A percentile compares a stretch with the other conserved stretches of the same genome.
Evolutionary conservation across 2,113 vertebrate genomes (phyloP).

Genomic region (Coturnix japonica): DNA sequence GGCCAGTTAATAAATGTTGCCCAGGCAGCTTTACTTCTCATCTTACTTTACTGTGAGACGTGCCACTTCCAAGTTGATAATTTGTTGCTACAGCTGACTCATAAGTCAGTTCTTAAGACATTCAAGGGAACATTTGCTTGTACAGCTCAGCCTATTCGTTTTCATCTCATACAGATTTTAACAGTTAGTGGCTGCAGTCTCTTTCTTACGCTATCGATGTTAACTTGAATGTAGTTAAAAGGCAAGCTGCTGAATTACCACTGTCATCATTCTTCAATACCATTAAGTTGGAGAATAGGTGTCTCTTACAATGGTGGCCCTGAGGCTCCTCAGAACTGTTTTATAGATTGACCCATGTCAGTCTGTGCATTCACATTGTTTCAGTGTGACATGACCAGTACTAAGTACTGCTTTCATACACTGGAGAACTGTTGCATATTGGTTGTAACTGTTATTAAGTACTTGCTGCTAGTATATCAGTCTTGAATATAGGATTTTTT

Average conservation of each 20-base stretch:
- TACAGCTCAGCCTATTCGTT: neutral
- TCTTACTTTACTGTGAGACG: neutral
- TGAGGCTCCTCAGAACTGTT: neutral
- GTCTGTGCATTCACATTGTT: neutral
- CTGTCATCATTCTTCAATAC: neutral
- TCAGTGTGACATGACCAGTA: no score
- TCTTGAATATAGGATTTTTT: neutral
- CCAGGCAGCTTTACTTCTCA: neutral
- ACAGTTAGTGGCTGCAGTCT: neutral
- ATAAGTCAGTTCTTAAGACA: neutral
- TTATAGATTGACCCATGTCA: neutral
- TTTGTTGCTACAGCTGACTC: neutral
- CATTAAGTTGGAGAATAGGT: neutral
- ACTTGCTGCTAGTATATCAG: neutral
- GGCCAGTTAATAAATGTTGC: neutral
- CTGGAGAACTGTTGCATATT: neutral
- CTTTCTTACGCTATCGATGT: neutral
- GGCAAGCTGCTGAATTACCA: neutral
- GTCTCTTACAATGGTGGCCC: neutral
- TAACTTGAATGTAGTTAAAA: neutral
- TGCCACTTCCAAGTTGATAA: neutral
- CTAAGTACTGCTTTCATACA: neutral
- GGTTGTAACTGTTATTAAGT: neutral
- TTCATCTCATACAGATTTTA: neutral
- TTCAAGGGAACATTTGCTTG: neutral